Base-by-base conservation (phyloP, 2,797 vertebrate genomes). In the Enteromius paludinosus region DNA sequence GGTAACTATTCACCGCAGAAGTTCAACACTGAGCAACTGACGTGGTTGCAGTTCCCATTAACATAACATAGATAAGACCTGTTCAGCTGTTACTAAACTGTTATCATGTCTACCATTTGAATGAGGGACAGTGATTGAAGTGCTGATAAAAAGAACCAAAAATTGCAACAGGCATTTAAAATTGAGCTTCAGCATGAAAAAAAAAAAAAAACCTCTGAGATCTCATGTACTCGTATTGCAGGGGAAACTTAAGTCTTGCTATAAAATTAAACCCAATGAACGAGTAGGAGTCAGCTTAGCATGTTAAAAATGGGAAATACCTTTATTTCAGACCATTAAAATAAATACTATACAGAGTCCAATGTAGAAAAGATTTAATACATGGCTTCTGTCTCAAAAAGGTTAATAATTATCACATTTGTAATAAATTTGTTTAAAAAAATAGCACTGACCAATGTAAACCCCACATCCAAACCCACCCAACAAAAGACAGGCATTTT, bases 281-380 rank as follows among this genome's bases (percentile, higher is more conserved):
- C 23, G 5, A 75, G 38, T 74, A 54, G 41, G 20, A 80, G 18
- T 18, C 80, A 45, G 43, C 90, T 88, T 91, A 87, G 90, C 91
- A 88, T 89, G 91, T 93, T 91, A 93, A 92, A 90, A 91, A 93
- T 87, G 89, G 92, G 89, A 93, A 93, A 91, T 87, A 93, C 91
- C 90, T 94, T 96, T 95, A 94, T 95, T 94, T 91, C 94, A 95
- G 92, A 94, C 93, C 93, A 94, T 94, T 95, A 94, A 95, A 96
- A 95, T 95, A 96, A 96, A 96, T 96, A 96, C 95, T 96, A 94
- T 95, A 95, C 94, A 96, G 95, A 95, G 95, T 92, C 92, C 94
- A 94, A 95, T 95, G 95, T 95, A 96, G 91, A 95, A 96, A 94
- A 95, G 81, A 76, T 81, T 92, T 92, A 90, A 91, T 93, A 95